Evolutionary conservation across 2,113 vertebrate genomes (phyloP).

Genomic region (Calidris pugnax): DNA sequence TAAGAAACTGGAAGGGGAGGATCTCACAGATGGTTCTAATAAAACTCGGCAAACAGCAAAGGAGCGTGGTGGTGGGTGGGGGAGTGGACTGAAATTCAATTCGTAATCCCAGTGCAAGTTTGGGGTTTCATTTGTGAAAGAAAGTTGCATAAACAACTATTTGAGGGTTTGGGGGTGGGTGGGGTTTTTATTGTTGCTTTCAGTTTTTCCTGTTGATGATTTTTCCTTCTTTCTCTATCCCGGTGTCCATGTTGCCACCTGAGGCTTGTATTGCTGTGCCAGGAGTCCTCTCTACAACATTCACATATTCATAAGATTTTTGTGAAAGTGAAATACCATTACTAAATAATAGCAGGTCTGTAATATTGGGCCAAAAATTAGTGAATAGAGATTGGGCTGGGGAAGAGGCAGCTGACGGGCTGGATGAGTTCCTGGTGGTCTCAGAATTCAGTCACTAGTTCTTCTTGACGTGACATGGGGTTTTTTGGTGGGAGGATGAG

Average conservation of each 20-base stretch:
- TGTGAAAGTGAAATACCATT: neutral
- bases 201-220: neutral
- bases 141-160: neutral
- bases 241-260: neutral
- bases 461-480: neutral
- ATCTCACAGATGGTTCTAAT: conserved; percentile 59
- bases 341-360: neutral
- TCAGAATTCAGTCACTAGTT: neutral
- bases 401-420: neutral
- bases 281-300: neutral
- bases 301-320: neutral
- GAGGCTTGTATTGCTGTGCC: neutral
- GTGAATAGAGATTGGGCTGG: neutral
- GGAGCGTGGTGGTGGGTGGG: neutral
- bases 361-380: neutral
- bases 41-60: conserved; percentile 2
- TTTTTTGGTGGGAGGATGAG: neutral
- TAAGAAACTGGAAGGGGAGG: neutral
- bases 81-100: neutral
- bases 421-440: neutral
- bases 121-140: neutral
- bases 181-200: neutral
- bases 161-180: neutral
- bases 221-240: neutral
- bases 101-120: neutral